Evolutionary conservation across 2,888 invertebrate species (phyloP), one percentile per base, ranked within the genome.

Genomic region (Geophilus truncorum): DNA sequence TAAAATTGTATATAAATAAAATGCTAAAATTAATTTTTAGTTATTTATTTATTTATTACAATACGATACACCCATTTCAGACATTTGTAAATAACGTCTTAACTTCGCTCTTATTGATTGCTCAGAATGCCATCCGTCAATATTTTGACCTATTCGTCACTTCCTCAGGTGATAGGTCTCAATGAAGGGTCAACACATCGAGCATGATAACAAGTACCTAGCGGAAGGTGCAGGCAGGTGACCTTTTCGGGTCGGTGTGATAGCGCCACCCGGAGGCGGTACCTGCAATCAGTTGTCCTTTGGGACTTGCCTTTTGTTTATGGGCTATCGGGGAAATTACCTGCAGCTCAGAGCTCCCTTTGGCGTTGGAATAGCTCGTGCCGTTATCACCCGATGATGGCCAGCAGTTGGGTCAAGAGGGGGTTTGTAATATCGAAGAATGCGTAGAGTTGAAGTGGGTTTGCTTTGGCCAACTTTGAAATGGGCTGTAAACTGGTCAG

Each of bases 141-240:
- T 62, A 21, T 62, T 62, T 62, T 5, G 57, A 5, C 57, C 57
- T 62, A 23, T 62, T 62, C 23, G 57, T 23, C 57, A 62, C 57
- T 62, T 62, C 57, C 57, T 23, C 57, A 62, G 76, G 76, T 76
- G 76, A 76, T 62, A 76, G 76, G 76, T 76, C 76, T 32, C 32
- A 7, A 34, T 18, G 28, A 12, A 34, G 10, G 76, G 76, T 76
- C 76, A 32, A 30, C 76, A 6, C 18, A 7, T n/a, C n/a, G 76
- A 34, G 78, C 78, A 78, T 78, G 78, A 78, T 78, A 34, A 78
- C 40, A 36, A 78, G 78, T 36, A 34, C 78, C 78, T 78, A 36
- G 36, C 78, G 78, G 78, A 78, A 78, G 78, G 78, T 62, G 57
- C 4, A 21, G 32, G 34, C n/a, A n/a, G n/a, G n/a, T 36, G 78